Conservation (phyloP, 1,140 invertebrate genomes). For the Bombus haemorrhoidalis region DNA sequence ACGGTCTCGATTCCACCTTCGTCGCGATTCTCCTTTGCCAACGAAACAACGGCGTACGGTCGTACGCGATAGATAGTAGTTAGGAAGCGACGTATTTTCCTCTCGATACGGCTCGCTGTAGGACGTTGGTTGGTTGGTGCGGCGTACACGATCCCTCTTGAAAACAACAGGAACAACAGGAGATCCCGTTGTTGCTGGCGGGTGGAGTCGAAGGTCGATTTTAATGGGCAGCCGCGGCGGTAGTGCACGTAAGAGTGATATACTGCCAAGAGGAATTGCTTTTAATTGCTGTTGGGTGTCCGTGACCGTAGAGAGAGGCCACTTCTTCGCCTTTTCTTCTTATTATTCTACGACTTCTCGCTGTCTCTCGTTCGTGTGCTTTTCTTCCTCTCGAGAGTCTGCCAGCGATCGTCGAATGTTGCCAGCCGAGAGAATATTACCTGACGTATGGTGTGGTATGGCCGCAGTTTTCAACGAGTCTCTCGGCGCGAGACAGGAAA, state of each 20-base stretch:
- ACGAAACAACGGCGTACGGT: neutral
- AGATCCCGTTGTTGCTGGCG: slow-evolving; percentile 57
- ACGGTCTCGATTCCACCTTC: too few relatives aligned
- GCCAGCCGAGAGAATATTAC: neutral
- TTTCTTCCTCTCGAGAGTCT: neutral
- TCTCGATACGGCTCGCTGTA: too few relatives aligned
- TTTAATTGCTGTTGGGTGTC: slow-evolving; percentile 63
- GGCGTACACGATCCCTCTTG: neutral
- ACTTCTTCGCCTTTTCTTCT: slow-evolving; percentile 10
- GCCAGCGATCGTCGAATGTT: neutral
- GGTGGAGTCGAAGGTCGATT: slow-evolving; percentile 66
- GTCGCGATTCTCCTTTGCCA: neutral
- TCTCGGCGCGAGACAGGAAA: neutral
- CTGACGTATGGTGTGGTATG: too few relatives aligned
- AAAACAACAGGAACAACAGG: slow-evolving; percentile 57
- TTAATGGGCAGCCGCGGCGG: slow-evolving; percentile 62
- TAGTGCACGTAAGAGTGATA: slow-evolving; percentile 64
- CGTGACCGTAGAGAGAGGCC: slow-evolving; percentile 12
- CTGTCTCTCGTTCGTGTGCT: neutral
- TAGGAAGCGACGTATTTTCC: neutral
- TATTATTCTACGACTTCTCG: neutral
- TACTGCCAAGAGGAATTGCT: slow-evolving; percentile 63
- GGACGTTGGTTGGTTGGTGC: neutral
- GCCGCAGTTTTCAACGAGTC: neutral
- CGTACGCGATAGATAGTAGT: neutral